Base-by-base conservation (phyloP, 2,888 invertebrate species). In the Elysia crispata region DNA sequence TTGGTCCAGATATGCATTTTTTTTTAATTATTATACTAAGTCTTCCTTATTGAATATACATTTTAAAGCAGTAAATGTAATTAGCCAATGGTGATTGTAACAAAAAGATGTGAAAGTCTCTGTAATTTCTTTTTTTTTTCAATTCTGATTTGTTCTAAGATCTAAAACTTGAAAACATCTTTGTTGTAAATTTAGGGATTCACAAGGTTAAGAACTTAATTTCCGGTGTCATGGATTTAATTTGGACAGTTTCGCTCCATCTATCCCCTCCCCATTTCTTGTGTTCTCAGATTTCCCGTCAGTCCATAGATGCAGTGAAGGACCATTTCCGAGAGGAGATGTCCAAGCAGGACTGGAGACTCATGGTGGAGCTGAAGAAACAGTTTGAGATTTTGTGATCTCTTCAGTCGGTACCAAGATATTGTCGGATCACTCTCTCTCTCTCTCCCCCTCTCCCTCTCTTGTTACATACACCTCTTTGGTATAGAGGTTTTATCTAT, bases 231-330 rank as follows among this genome's bases (percentile, higher is more conserved):
- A 11, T 41, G 3, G 11, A 41, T 41, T 41, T 41, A 6, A 11
- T 6, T 41, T 41, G 41, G 3, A 41, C 41, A 6, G 41, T 11
- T 41, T 41, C 3, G 11, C 41, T 41, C 41, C 11, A 3, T 41
- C 41, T 41, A 23, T 23, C 15, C 60, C 5, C 60, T 60, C 15
- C 15, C n/a, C 41, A 54, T 77, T 75, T 74, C 77, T 81, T 85
- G 85, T 84, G 86, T 89, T 89, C 94, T 15, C 95, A 98, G 98
- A 98, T 99, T 90, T 96, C 97, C 76, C 95, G 99, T 78, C 97
- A 98, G 91, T 98, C 98, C 84, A 99, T 99, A 91, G 99, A 99
- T 93, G 98, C 98, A 13, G 98, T 99, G 93, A 99, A 99, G 93
- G 97, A 98, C 89, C 98, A 98, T 93, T 99, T 99, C 95, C 95